phyloP scores from a whole-genome alignment of 2,797 vertebrate genomes.

The Typhlichthys subterraneus region DNA sequence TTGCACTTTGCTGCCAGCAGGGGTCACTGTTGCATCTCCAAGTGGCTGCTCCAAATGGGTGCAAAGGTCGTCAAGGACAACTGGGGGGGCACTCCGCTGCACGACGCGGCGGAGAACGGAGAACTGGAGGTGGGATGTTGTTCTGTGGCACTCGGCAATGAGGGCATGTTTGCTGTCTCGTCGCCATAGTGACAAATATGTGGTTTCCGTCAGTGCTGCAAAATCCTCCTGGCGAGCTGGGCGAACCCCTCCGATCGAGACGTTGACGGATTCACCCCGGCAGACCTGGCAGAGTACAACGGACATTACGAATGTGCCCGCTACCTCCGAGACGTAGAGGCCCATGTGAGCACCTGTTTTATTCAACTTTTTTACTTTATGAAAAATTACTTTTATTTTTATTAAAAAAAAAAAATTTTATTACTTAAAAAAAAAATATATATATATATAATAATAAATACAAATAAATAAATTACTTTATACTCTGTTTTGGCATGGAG shows the following conservation, averaged over 20 bases:
- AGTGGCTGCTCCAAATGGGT: conserved; percentile 78
- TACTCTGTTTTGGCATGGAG: conserved; percentile 4
- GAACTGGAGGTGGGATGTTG: conserved; percentile 76
- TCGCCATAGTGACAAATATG: not conserved
- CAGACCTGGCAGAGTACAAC: conserved; percentile 83
- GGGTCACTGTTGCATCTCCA: conserved; percentile 81
- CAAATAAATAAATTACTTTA: too few species aligned
- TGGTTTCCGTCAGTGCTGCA: conserved; percentile 77
- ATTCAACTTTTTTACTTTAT: conserved; percentile 10
- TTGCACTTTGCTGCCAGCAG: conserved; percentile 87
- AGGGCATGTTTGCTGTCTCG: not conserved
- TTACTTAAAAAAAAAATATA: too few species aligned
- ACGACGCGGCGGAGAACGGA: conserved; percentile 86
- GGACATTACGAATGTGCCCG: conserved; percentile 81
- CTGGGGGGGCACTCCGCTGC: conserved; percentile 86
- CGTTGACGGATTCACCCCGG: conserved; percentile 80
- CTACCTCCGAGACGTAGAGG: conserved; percentile 73
- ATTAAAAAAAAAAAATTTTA: too few species aligned
- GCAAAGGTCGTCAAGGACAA: conserved; percentile 78
- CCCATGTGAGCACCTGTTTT: conserved; percentile 64
- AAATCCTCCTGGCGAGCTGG: conserved; percentile 74
- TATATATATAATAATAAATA: too few species aligned
- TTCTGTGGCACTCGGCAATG: not conserved
- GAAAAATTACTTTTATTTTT: too few species aligned
- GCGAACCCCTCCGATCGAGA: conserved; percentile 75